phyloP scores from a whole-genome alignment of 2,797 vertebrate species.

The Luscinia megarhynchos region DNA sequence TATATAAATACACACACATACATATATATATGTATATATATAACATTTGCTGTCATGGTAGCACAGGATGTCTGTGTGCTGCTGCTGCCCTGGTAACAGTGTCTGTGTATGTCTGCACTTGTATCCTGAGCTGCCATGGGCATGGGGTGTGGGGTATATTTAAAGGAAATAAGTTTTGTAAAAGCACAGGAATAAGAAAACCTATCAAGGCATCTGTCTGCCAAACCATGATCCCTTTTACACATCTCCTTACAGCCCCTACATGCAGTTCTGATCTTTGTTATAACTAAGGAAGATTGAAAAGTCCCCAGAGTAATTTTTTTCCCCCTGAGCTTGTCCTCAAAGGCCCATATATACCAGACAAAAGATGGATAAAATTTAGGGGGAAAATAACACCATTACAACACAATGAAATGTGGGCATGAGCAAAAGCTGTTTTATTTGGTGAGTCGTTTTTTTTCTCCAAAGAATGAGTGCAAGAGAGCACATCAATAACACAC shows the following conservation, averaged over 20 bases:
- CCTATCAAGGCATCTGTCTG: not conserved
- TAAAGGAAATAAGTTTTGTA: not conserved
- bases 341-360: not conserved
- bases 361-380: not conserved
- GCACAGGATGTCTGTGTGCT: not conserved
- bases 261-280: not conserved
- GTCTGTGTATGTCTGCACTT: not conserved
- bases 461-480: not conserved
- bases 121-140: not conserved
- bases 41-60: not conserved
- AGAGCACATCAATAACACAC: not conserved
- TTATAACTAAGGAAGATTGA: not conserved
- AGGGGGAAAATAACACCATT: not conserved
- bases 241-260: not conserved
- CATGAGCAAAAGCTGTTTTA: not conserved
- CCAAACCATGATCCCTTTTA: not conserved
- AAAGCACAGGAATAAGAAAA: not conserved
- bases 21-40: not conserved
- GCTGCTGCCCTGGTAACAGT: not conserved
- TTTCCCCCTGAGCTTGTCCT: not conserved
- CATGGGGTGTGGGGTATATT: not conserved
- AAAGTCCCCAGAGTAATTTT: not conserved
- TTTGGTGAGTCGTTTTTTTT: not conserved
- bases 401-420: not conserved
- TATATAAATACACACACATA: not conserved